phyloP scores from a whole-genome alignment of 2,888 invertebrate species.

The Xylophagus ater region DNA sequence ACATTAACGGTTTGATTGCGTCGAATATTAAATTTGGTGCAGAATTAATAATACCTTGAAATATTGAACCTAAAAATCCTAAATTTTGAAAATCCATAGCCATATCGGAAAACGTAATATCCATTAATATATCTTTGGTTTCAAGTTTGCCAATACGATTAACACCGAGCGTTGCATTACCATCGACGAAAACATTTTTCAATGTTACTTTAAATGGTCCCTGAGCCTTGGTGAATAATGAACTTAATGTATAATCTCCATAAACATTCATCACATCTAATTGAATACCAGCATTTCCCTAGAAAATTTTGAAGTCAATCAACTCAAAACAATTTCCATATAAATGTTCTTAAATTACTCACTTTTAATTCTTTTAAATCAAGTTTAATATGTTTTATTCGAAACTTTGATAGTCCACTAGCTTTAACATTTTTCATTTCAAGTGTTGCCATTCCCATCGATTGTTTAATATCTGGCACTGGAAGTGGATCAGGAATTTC shows the following conservation, averaged over 20 bases:
- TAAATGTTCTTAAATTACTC: conserved; percentile 13
- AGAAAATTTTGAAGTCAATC: conserved; percentile 9
- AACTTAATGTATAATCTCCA: conserved; percentile 63
- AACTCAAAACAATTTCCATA: neutral
- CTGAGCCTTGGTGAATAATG: conserved; percentile 56
- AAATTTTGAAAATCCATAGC: conserved; percentile 73
- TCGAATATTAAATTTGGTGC: conserved; percentile 74
- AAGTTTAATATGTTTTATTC: conserved; percentile 56
- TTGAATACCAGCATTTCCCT: conserved; percentile 60
- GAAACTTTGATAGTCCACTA: conserved; percentile 67
- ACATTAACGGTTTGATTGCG: conserved; percentile 73
- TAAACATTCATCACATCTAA: conserved; percentile 59
- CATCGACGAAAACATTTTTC: conserved; percentile 55
- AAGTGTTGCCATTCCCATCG: conserved; percentile 56
- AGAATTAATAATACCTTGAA: conserved; percentile 67
- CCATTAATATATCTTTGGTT: conserved; percentile 68
- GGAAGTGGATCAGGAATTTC: conserved; percentile 70
- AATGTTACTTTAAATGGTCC: conserved; percentile 72
- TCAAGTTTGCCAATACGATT: conserved; percentile 63
- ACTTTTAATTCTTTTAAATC: conserved; percentile 69
- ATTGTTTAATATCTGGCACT: conserved; percentile 64
- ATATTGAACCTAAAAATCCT: conserved; percentile 56
- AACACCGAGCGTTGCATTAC: conserved; percentile 58
- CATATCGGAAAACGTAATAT: conserved; percentile 63
- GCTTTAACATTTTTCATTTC: conserved; percentile 59